Evolutionary conservation across 92 coral and sea anemone genomes (phyloP).

Genomic region (Zoanthus sociatus): DNA sequence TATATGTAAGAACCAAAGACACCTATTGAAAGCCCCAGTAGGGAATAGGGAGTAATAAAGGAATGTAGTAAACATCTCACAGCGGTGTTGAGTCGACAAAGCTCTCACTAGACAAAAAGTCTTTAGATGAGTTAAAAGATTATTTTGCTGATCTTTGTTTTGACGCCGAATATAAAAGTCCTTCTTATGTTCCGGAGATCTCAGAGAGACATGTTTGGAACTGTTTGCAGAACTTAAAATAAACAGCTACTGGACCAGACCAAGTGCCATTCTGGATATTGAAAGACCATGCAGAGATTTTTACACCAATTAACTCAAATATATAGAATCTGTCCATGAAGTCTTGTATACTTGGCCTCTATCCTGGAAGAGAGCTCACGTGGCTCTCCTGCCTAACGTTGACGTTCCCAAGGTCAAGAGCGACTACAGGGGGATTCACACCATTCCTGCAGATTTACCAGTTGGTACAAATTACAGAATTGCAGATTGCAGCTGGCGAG

Average conservation of each 20-base stretch:
- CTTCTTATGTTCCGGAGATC: not conserved
- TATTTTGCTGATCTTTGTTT: slow-evolving; percentile 47
- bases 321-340: slow-evolving; percentile 57
- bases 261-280: slow-evolving; percentile 57
- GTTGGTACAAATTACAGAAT: too few species aligned
- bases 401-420: slow-evolving; percentile 25
- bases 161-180: too few species aligned
- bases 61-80: slow-evolving; percentile 34
- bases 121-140: slow-evolving; percentile 46
- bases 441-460: too few species aligned
- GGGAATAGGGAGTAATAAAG: slow-evolving; percentile 49
- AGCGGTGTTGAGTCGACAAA: slow-evolving; percentile 19
- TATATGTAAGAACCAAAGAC: slow-evolving; percentile 45
- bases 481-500: too few species aligned
- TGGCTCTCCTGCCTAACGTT: slow-evolving; percentile 49
- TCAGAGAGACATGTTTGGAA: slow-evolving; percentile 44
- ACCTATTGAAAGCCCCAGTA: slow-evolving; percentile 1
- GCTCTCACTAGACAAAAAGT: slow-evolving; percentile 25
- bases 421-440: too few species aligned
- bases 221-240: slow-evolving; percentile 14
- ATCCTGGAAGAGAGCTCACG: slow-evolving; percentile 45
- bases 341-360: not conserved
- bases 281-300: slow-evolving; percentile 57
- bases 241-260: slow-evolving; percentile 61
- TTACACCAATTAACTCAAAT: slow-evolving; percentile 38